These are phyloP conservation scores for Semotilus atromaculatus DNA, from an alignment of 2,797 vertebrate genomes.

Conservation along the genomic window DNA sequence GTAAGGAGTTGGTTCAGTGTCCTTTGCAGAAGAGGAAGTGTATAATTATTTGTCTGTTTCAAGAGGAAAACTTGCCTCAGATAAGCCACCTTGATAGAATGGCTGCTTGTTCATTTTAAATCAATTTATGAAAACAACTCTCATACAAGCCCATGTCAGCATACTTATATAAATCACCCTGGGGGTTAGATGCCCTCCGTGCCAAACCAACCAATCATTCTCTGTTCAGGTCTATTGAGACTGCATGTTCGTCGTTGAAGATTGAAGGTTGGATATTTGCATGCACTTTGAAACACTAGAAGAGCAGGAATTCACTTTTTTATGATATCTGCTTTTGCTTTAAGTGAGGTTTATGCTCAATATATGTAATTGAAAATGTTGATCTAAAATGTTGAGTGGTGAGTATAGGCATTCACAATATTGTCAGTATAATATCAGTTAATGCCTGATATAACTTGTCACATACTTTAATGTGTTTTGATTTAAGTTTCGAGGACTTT, in stretches of 20 bases:
- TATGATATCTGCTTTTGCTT: background rate
- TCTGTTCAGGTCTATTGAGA: background rate
- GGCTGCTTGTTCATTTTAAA: slow-evolving; percentile 30
- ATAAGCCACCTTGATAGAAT: slow-evolving; percentile 26
- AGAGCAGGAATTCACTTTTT: background rate
- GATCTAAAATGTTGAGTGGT: background rate
- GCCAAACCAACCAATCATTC: slow-evolving; percentile 4
- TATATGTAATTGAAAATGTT: background rate
- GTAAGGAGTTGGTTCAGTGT: background rate
- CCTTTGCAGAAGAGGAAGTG: slow-evolving; percentile 1
- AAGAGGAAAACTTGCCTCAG: slow-evolving; percentile 17
- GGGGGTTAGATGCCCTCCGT: slow-evolving; percentile 7
- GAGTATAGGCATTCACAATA: background rate
- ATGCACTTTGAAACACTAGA: background rate
- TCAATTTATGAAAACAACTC: slow-evolving; percentile 19
- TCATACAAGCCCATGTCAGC: slow-evolving; percentile 13
- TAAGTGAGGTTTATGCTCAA: background rate
- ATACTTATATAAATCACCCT: background rate
- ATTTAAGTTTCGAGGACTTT: too few species aligned
- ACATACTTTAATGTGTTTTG: too few species aligned
- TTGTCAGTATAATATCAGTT: background rate
- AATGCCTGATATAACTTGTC: too few species aligned
- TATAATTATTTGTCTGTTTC: slow-evolving; percentile 16
- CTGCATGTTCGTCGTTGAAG: background rate
- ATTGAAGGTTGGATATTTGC: background rate